A percentile compares a stretch with the other conserved stretches of the same genome.
Conservation (phyloP, 2,888 invertebrate genomes). For the Leptinotarsa peninsularis region DNA sequence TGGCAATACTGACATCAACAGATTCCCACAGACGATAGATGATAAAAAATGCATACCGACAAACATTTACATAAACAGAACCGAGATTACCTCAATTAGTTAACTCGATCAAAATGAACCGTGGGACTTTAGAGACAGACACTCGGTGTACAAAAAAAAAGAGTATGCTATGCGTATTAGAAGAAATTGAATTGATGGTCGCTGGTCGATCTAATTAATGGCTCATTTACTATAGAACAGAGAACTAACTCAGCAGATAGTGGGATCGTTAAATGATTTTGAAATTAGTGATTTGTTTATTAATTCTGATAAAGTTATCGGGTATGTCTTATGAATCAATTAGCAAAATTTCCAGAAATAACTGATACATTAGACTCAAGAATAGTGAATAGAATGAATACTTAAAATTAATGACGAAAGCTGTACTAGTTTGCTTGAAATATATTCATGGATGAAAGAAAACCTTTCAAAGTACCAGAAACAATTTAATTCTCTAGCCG, state of each 20-base stretch:
- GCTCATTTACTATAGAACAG: neutral
- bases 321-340: neutral
- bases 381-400: too few relatives aligned
- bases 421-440: too few relatives aligned
- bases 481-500: too few relatives aligned
- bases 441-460: too few relatives aligned
- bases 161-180: neutral
- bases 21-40: neutral
- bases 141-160: neutral
- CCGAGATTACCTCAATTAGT: slow-evolving; percentile 12
- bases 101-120: slow-evolving; percentile 3
- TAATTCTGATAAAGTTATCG: neutral
- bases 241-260: neutral
- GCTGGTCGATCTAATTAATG: neutral
- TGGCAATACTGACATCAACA: neutral
- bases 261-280: neutral
- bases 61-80: neutral
- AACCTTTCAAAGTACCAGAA: too few relatives aligned
- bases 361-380: too few relatives aligned
- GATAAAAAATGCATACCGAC: slow-evolving; percentile 11
- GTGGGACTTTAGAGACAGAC: slow-evolving; percentile 6
- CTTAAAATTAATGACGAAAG: too few relatives aligned
- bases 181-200: neutral
- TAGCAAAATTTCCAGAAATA: too few relatives aligned
- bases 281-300: slow-evolving; percentile 3